Conservation (phyloP, 2,888 invertebrate species). For the Acleris literana region DNA sequence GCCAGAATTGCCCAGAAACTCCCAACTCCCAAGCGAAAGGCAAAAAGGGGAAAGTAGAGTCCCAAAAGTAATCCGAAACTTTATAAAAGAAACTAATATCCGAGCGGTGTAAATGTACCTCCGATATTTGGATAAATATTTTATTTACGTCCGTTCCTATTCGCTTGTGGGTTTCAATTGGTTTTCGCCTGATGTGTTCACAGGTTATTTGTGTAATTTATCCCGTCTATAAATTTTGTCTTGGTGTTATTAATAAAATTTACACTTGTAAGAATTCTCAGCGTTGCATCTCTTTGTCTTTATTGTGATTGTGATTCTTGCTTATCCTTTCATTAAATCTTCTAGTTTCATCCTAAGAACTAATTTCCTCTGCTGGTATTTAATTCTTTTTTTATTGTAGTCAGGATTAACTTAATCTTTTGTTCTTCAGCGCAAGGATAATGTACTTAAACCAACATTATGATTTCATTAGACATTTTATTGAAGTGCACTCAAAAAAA, state of each 20-base stretch:
- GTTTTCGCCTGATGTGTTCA: conserved; percentile 12
- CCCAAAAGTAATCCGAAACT: conserved; percentile 26
- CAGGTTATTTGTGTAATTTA: conserved; percentile 10
- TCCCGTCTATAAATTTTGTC: no score
- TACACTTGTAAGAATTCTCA: not conserved
- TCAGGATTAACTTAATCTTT: no score
- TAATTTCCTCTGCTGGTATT: no score
- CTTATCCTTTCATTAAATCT: not conserved
- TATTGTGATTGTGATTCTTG: conserved; percentile 3
- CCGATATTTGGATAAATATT: conserved; percentile 10
- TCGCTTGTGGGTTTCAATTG: conserved; percentile 10
- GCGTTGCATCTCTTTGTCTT: no score
- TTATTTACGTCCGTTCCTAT: not conserved
- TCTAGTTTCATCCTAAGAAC: no score
- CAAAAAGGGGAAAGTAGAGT: conserved; percentile 17
- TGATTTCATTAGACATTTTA: no score
- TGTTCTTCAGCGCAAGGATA: no score
- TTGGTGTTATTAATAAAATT: no score
- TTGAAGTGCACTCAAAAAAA: no score
- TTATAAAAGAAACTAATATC: conserved; percentile 34
- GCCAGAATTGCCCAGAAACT: conserved; percentile 14
- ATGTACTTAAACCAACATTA: no score
- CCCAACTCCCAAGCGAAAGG: conserved; percentile 24
- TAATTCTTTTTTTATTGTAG: no score
- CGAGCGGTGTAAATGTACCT: conserved; percentile 17